Evolutionary conservation across 2,113 vertebrate genomes (phyloP), one percentile per base, ranked within the genome.

Genomic region (Stomatorhinus ivindoensis): DNA sequence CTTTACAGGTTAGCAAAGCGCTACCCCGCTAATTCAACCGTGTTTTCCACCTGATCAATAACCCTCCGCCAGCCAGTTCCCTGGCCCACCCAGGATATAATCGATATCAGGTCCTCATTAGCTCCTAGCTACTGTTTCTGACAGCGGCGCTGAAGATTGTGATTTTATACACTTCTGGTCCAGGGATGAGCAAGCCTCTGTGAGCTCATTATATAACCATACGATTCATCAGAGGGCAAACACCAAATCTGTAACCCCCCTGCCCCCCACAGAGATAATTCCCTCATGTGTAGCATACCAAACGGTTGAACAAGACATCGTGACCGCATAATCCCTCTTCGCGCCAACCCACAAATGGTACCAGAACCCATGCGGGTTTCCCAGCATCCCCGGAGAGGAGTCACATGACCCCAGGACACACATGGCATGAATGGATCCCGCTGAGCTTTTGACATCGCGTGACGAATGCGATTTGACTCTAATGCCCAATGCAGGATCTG

Each of bases 391-490:
- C 27, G 10, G 61, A 31, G 35, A 7, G 80, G 9, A 61, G 35
- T 35, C 55, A 65, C 55, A n/a, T 53, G 50, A 61, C 51, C 27
- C 27, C 86, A 44, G 1, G 51, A 51, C n/a, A 51, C 7, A 24
- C 86, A 19, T 2, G 17, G 58, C 58, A 61, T 7, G 58, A 88
- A 69, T 7, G 58, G 15, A 42, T n/a, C 87, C 55, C 44, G 21
- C 19, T 35, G 42, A 44, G 39, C 87, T 46, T 80, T 47, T 88
- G 55, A 69, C 42, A 69, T 73, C 42, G 24, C 31, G 87, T 58
- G 58, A 48, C 39, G 44, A 65, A n/a, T 73, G 87, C 39, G 24
- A 69, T 88, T 88, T 73, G 87, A 73, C 87, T 50, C 7, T n/a
- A 88, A 31, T 47, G 24, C 87, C 73, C 42, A 73, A 73, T 3